A percentile compares a stretch with the other conserved stretches of the same genome.
These are phyloP conservation scores for Oikopleura vanhoeffeni DNA, from an alignment of 23 tunicate species.

Conservation along the genomic window DNA sequence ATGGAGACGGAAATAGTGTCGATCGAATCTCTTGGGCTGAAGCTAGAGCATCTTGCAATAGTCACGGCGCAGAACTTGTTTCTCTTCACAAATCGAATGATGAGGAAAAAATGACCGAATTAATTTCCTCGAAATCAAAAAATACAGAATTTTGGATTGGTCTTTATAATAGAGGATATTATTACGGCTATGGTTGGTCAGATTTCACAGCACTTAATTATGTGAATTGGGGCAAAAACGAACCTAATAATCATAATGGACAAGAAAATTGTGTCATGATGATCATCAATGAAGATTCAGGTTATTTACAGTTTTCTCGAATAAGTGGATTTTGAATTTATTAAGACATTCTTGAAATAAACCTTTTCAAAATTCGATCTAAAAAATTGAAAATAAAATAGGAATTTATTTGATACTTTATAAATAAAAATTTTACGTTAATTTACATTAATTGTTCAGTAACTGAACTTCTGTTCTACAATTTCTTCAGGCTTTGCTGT, in stretches of 20 bases:
- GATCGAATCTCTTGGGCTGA: background rate
- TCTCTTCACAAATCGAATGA: background rate
- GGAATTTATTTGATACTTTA: too few relatives aligned
- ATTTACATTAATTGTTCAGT: too few relatives aligned
- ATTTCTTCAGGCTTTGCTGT: too few relatives aligned
- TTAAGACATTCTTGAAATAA: too few relatives aligned
- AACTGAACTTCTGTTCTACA: too few relatives aligned
- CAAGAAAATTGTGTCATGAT: slow-evolving; percentile 39
- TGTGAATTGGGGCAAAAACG: slow-evolving; percentile 57
- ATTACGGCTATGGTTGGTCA: slow-evolving; percentile 37
- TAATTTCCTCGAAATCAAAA: background rate
- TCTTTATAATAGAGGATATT: slow-evolving; percentile 24
- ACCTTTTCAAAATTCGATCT: too few relatives aligned
- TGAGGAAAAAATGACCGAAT: background rate
- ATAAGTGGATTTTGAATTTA: too few relatives aligned
- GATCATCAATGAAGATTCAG: slow-evolving; percentile 5
- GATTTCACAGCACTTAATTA: slow-evolving; percentile 49
- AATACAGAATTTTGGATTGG: slow-evolving; percentile 54
- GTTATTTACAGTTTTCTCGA: too few relatives aligned
- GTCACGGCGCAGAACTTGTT: background rate
- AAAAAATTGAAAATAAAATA: too few relatives aligned
- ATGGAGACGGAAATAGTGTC: background rate
- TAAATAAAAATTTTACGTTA: too few relatives aligned
- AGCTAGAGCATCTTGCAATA: background rate
- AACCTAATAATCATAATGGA: slow-evolving; percentile 58